phyloP scores from a whole-genome alignment of 2,113 vertebrate genomes.

The Himantopus leucocephalus region DNA sequence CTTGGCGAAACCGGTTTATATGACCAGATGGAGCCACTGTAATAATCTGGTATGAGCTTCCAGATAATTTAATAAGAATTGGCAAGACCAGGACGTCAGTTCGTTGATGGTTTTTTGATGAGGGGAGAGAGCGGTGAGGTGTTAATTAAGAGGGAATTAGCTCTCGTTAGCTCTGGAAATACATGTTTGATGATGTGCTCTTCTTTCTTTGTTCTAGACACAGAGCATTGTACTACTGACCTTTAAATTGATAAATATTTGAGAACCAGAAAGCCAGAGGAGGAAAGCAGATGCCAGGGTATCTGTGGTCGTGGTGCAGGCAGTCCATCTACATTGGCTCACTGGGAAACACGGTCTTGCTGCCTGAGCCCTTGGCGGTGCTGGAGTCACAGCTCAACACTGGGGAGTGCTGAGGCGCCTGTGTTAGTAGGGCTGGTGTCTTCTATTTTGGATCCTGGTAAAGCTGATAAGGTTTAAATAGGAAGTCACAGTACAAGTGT shows the following conservation, averaged over 20 bases:
- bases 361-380: neutral
- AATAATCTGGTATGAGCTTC: neutral
- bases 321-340: neutral
- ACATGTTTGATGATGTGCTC: neutral
- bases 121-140: neutral
- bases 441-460: conserved; percentile 28
- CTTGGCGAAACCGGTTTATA: neutral
- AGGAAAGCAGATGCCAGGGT: neutral
- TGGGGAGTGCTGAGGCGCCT: rapidly evolving
- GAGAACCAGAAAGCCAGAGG: neutral
- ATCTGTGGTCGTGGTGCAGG: neutral
- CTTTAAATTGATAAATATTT: neutral
- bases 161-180: neutral
- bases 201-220: neutral
- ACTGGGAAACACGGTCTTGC: neutral
- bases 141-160: conserved; percentile 20
- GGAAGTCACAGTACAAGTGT: neutral
- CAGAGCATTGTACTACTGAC: neutral
- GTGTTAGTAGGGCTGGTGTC: neutral
- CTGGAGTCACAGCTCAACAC: neutral
- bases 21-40: neutral
- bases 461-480: conserved; percentile 42
- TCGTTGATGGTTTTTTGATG: neutral
- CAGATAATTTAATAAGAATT: conserved; percentile 19
- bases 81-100: neutral